Conservation (phyloP, 2,888 invertebrate species). For the Drosophila mettleri region DNA sequence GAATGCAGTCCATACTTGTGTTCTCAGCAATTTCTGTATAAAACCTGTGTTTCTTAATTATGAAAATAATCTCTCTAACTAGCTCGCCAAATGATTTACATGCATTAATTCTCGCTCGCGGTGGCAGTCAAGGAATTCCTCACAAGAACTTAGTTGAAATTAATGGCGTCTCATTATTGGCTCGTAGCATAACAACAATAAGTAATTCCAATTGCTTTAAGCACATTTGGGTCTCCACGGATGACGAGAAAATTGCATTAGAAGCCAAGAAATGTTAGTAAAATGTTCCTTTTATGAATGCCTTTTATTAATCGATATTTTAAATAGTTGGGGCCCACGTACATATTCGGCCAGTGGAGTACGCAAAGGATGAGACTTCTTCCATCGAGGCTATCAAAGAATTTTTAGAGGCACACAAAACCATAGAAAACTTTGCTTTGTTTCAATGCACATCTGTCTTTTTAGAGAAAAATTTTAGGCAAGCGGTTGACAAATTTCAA, state of each 20-base stretch:
- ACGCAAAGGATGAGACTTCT: slow-evolving; percentile 89
- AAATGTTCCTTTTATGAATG: not conserved
- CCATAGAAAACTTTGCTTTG: slow-evolving; percentile 87
- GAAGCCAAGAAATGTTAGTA: slow-evolving; percentile 87
- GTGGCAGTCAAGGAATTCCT: slow-evolving; percentile 91
- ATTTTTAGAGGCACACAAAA: slow-evolving; percentile 87
- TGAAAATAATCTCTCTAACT: not conserved
- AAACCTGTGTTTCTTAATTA: not conserved
- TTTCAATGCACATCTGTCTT: slow-evolving; percentile 93
- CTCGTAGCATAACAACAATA: slow-evolving; percentile 87
- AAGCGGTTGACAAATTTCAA: slow-evolving; percentile 86
- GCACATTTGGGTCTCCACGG: slow-evolving; percentile 92
- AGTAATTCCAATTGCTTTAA: slow-evolving; percentile 86
- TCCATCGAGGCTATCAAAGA: slow-evolving; percentile 90
- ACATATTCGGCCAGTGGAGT: slow-evolving; percentile 87
- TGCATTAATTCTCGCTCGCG: slow-evolving; percentile 90
- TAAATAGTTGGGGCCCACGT: slow-evolving; percentile 86
- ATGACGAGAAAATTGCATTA: slow-evolving; percentile 88
- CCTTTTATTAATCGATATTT: slow-evolving; percentile 14
- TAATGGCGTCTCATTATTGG: slow-evolving; percentile 87
- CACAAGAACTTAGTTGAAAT: slow-evolving; percentile 89
- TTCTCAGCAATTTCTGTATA: not conserved
- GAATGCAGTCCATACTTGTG: not conserved
- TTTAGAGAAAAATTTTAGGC: slow-evolving; percentile 86
- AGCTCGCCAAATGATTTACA: slow-evolving; percentile 48